Base-by-base conservation (phyloP, 2,888 invertebrate species). In the Papilio demoleus region DNA sequence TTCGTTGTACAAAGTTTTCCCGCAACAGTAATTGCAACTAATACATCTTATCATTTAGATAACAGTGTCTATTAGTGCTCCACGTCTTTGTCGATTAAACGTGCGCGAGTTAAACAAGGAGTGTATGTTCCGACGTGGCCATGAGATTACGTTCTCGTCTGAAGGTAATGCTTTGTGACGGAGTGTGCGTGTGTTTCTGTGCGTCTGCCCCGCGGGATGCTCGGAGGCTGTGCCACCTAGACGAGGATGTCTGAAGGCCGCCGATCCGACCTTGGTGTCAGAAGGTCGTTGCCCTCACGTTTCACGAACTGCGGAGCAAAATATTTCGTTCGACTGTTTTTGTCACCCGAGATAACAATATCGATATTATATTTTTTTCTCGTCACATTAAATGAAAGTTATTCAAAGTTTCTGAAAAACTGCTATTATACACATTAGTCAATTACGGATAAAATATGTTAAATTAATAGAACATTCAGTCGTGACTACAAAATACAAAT, bases 241-340 rank as follows among this genome's bases (percentile, higher is more conserved):
- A 67, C 67, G 61, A 61, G 61, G 87, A 89, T 88, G 87, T 87
- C 84, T 88, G 92, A 92, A 92, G 92, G 92, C 92, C 92, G 90
- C 85, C 87, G 86, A 80, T 83, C 82, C 88, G 92, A 92, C 92
- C 92, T 92, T 92, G 88, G 81, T 87, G 86, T 82, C 86, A 85
- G 87, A 90, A 90, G 91, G 90, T 92, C 88, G 88, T 88, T 83
- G 92, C 86, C 88, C 92, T 86, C 85, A 81, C 83, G 85, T 87
- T 87, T 84, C 85, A 81, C 78, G 80, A 84, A 36, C 36, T 60
- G 40, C 65, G 9, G 12, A 40, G 60, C 65, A 22, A 65, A 60
- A 65, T 60, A 24, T 64, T 45, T 62, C 34, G 40, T 34, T 38
- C 60, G 50, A 24, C 42, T 56, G 47, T 60, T 61, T 68, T 58